Evolutionary conservation across 2,113 vertebrate species (phyloP).

Genomic region (Pagrus major): DNA sequence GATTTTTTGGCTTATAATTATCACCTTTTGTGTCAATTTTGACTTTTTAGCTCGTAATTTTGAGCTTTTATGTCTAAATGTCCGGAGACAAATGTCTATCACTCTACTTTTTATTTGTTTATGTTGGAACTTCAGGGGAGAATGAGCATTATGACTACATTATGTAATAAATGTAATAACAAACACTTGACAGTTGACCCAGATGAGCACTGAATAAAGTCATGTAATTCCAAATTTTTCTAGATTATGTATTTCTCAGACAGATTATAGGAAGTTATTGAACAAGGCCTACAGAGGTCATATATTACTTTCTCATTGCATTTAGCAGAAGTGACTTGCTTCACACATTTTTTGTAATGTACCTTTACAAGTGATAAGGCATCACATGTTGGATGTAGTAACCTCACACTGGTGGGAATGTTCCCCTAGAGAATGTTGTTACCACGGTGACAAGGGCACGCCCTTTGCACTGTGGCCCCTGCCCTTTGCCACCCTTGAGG

Average conservation of each 20-base stretch:
- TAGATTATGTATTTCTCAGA: neutral
- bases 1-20: no score
- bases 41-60: no score
- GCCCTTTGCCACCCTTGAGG: conserved; percentile 65
- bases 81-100: neutral
- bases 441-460: conserved; percentile 71
- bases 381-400: conserved; percentile 42
- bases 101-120: neutral
- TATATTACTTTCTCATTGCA: neutral
- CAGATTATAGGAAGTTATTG: neutral
- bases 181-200: neutral
- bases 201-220: neutral
- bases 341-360: neutral
- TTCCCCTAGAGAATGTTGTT: conserved; percentile 68
- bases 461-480: conserved; percentile 70
- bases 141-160: neutral
- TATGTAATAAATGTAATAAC: neutral
- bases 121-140: neutral
- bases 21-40: no score
- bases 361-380: conserved; percentile 24
- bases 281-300: neutral
- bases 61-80: no score
- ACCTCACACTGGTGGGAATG: conserved; percentile 67
- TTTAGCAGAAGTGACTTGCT: neutral
- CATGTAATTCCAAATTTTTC: neutral